Evolutionary conservation across 2,113 vertebrate genomes (phyloP), one percentile per base, ranked within the genome.

Genomic region (Nothobranchius kuhntae): DNA sequence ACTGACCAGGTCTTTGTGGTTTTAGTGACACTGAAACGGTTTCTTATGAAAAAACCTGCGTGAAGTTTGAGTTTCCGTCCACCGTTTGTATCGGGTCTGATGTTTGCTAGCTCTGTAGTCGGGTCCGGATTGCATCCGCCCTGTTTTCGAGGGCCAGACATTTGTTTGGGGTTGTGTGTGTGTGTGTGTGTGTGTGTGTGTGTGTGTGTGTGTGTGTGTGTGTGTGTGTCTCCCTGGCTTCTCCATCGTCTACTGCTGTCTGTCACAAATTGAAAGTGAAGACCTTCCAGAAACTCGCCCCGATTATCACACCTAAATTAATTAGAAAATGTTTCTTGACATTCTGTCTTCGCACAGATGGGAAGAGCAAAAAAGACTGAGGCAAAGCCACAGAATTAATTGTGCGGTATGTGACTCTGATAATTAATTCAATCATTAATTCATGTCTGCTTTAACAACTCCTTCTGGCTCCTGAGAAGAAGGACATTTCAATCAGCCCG

Each of bases 391-490:
- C 88, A 87, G 86, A 94, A 93, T 94, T 94, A 93, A 94, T 93
- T 94, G 91, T 93, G 90, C 87, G 86, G 77, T 92, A 91, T 94
- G 91, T 91, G 91, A 93, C 88, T 92, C 88, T 61, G 87, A 93
- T 93, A 93, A 94, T 93, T 93, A 93, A 93, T 94, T 93, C 91
- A 94, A 92, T 93, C 90, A 91, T 92, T 91, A 92, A 93, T 91
- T 92, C 87, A 75, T 81, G 90, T 91, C 91, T 89, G 88, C 89
- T 91, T 91, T 90, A 92, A 91, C 87, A 89, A 90, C 84, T 91
- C 86, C 91, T 93, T 90, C 92, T 92, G 93, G 93, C 89, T 89
- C 64, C 85, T 52, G 24, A 0, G 7, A 53, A 66, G 86, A 81
- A 80, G 82, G 83, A 86, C 70, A 77, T 89, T 91, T 92, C 84